Evolutionary conservation across 2,113 vertebrate genomes (phyloP).

Genomic region (Mixornis gularis): DNA sequence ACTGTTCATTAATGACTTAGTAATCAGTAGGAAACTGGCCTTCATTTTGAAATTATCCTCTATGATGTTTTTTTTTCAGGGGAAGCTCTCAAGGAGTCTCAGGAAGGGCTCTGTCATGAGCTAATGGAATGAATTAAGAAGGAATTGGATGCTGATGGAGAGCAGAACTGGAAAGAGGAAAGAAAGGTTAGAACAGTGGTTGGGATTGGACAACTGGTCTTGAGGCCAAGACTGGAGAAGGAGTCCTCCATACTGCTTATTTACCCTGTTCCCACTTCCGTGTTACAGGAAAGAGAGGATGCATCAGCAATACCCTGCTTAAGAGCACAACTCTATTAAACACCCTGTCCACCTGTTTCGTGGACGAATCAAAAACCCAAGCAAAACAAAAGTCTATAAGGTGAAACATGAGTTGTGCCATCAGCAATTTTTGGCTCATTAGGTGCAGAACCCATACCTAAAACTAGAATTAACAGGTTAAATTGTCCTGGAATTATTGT

Average conservation of each 20-base stretch:
- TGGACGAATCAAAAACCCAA: background rate
- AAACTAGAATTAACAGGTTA: background rate
- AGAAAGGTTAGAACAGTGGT: background rate
- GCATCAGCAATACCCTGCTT: background rate
- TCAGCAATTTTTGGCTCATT: background rate
- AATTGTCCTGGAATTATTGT: background rate
- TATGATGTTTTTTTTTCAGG: background rate
- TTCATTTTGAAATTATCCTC: background rate
- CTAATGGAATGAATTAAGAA: background rate
- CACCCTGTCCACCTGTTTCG: background rate
- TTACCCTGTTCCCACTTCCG: background rate
- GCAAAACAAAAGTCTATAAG: background rate
- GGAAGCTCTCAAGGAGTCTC: rapidly evolving
- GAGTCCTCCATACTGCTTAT: background rate
- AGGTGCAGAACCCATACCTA: background rate
- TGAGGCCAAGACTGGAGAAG: background rate
- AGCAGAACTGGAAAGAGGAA: background rate
- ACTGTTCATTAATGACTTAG: background rate
- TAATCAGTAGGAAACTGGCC: background rate
- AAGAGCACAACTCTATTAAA: background rate
- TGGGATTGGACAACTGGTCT: background rate
- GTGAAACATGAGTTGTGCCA: background rate
- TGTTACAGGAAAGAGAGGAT: background rate
- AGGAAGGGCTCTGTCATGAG: background rate
- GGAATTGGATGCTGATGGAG: background rate